Evolutionary conservation across 2,888 invertebrate genomes (phyloP).

Genomic region (Catocala fraxini): DNA sequence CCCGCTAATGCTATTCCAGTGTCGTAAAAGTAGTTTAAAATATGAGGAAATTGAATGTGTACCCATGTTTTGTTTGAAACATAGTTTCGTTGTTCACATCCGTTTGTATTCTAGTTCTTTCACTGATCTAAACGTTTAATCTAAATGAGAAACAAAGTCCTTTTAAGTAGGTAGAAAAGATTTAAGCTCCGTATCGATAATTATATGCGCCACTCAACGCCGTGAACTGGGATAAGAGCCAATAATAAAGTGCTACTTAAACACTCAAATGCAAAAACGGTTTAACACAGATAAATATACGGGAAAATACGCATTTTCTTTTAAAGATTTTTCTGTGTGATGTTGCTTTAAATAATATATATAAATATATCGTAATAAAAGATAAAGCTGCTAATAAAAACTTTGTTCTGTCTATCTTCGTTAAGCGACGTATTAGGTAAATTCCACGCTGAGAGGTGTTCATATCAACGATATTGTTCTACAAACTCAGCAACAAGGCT

Average conservation of each 20-base stretch:
- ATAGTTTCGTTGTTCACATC: background rate
- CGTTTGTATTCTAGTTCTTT: background rate
- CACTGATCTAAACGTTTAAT: conserved; percentile 10
- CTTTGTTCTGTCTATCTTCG: conserved; percentile 34
- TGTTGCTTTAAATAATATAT: conserved; percentile 27
- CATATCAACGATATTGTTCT: conserved; percentile 45
- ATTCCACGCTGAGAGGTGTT: conserved; percentile 32
- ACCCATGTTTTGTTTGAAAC: background rate
- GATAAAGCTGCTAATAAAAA: conserved; percentile 27
- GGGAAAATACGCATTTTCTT: conserved; percentile 14
- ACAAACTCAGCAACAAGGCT: too few relatives aligned
- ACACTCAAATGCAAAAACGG: conserved; percentile 22
- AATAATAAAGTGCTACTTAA: conserved; percentile 43
- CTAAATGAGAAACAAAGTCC: conserved; percentile 12
- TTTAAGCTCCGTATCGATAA: conserved; percentile 30
- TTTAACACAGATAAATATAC: conserved; percentile 28
- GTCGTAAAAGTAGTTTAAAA: conserved; percentile 1
- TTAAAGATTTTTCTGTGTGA: conserved; percentile 14
- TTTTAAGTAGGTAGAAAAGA: conserved; percentile 18
- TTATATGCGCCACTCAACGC: conserved; percentile 30
- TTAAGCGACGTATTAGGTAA: conserved; percentile 43
- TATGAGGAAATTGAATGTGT: background rate
- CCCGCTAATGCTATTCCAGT: conserved; percentile 10
- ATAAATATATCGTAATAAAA: conserved; percentile 16
- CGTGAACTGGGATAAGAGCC: conserved; percentile 27